Base-by-base conservation (phyloP, 2,888 invertebrate genomes). In the Leptura quadrifasciata region DNA sequence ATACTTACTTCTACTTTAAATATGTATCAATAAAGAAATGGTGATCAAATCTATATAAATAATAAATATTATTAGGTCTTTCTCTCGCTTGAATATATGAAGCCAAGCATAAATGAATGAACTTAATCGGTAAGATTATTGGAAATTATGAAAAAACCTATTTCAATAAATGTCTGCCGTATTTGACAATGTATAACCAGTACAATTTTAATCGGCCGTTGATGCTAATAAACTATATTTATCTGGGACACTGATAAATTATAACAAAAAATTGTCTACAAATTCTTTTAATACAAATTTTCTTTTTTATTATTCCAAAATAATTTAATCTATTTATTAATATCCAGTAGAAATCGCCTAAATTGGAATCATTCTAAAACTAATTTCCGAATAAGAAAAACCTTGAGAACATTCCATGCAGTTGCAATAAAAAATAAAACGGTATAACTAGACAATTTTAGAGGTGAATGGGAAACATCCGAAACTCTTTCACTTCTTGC, bases 381-480 rank as follows among this genome's bases (percentile, higher is more conserved):
- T 35, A 63, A 76, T 68, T 69, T 54, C 70, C 58, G 68, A 76
- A 57, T 47, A 18, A 65, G 31, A 65, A 73, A 73, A 73, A 67
- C 57, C 57, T 57, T 73, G 76, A 68, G 69, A 72, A 58, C 75
- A 76, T 76, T 76, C 75, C 76, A 73, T 63, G 57, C 73, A 55
- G 76, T 64, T 76, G 63, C 69, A 60, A 64, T 69, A 74, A 69
- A 76, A 76, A 77, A 77, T 72, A 73, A 72, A 75, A 75, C 77
- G 77, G 77, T 77, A 78, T 24, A 71, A 71, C 71, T 71, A 71
- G 60, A 71, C 77, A 71, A 79, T 81, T 80, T 79, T 77, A 75
- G 80, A 81, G 77, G 80, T 81, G 79, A 81, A 82, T 83, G 81
- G 74, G 79, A 79, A 80, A 76, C 76, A 79, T 76, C 76, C 77